Base-by-base conservation (phyloP, 2,797 vertebrate species). In the Gallinago solitaria region DNA sequence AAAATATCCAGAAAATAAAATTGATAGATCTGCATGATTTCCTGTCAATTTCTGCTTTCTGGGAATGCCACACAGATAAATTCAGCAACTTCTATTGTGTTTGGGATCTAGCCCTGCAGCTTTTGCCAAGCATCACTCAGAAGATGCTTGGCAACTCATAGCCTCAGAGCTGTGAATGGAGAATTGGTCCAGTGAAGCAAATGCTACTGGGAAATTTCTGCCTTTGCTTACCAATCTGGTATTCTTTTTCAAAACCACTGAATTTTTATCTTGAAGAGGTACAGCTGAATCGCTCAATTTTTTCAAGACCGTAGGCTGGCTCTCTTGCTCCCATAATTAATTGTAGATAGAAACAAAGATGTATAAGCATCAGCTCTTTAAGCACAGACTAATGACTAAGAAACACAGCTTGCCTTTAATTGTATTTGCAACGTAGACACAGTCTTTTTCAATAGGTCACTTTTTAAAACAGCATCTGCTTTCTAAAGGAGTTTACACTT, bases 1-100 rank as follows among this genome's bases (percentile, higher is more conserved):
- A 53, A 94, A 90, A 35, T 33, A 56, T 86, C 39, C 61, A 91
- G 65, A 86, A 96, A 95, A 95, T 73, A 74, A 63, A 96, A 87
- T 0, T 53, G 47, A 85, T 64, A 39, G 45, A 92, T 63, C 35
- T 84, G 50, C 35, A 70, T 53, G 51, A 84, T 74, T 91, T 91
- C 41, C 87, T 71, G 39, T 41, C 88, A 57, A 33, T 91, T 86
- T 92, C 48, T 82, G 70, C 80, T 61, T 91, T 96, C 67, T 64
- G 83, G 60, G 57, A 88, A 77, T 87, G 24, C 25, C n/a, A 71
- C 25, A 48, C 21, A 68, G 64, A 90, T 73, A 92, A 71, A 89
- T 39, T 76, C 12, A 80, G 18, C 50, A 73, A 23, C 57, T 89
- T 61, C 79, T 69, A 51, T 10, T 78, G 47, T 73, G 43, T 48